These are phyloP conservation scores for Drosophila rubida DNA, from an alignment of 2,888 invertebrate species.

Conservation along the genomic window DNA sequence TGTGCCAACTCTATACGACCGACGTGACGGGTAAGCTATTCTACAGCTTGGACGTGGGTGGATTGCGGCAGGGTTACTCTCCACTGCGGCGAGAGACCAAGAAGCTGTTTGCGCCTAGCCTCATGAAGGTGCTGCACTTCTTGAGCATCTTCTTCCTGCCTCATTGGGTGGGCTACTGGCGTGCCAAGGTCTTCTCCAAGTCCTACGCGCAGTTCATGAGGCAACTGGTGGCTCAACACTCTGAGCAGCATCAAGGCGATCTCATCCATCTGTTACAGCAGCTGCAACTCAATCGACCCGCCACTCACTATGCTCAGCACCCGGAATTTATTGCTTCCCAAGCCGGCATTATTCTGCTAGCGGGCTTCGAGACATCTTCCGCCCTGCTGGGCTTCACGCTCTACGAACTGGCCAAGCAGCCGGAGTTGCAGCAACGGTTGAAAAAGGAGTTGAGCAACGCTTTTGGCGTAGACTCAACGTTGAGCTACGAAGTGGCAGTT, in stretches of 20 bases:
- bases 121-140: slow-evolving; percentile 65
- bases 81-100: slow-evolving; percentile 64
- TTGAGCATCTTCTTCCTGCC: slow-evolving; percentile 80
- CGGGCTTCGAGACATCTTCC: slow-evolving; percentile 83
- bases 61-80: slow-evolving; percentile 68
- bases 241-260: slow-evolving; percentile 73
- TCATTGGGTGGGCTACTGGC: slow-evolving; percentile 53
- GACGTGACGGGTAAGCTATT: slow-evolving; percentile 80
- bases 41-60: slow-evolving; percentile 73
- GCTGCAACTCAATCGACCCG: slow-evolving; percentile 65
- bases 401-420: slow-evolving; percentile 84
- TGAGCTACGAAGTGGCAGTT: slow-evolving; percentile 83
- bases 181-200: slow-evolving; percentile 75
- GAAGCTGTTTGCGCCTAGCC: slow-evolving; percentile 66
- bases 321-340: slow-evolving; percentile 80
- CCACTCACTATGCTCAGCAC: slow-evolving; percentile 60
- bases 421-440: slow-evolving; percentile 82
- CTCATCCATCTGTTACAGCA: slow-evolving; percentile 85
- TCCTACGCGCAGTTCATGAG: slow-evolving; percentile 80
- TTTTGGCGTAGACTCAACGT: slow-evolving; percentile 34
- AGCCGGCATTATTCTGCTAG: slow-evolving; percentile 81
- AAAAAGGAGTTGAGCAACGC: slow-evolving; percentile 82
- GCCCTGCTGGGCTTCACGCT: slow-evolving; percentile 84
- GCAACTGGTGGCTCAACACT: slow-evolving; percentile 63
- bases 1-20: slow-evolving; percentile 81